Evolutionary conservation across 2,888 invertebrate genomes (phyloP), one percentile per base, ranked within the genome.

Genomic region (Megalurothrips usitatus): DNA sequence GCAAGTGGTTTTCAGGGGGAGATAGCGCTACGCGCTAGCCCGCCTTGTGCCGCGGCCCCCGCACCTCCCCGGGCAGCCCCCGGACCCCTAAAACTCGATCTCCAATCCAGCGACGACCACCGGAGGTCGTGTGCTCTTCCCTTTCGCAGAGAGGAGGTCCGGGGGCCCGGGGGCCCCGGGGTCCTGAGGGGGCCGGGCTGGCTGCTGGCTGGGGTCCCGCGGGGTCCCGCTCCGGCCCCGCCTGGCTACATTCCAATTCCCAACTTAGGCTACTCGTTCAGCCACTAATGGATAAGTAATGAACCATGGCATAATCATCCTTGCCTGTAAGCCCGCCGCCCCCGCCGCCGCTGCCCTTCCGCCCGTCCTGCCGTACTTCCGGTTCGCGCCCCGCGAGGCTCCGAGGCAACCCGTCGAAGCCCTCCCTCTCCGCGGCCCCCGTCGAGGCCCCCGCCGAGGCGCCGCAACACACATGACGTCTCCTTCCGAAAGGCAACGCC

Each of bases 241-340:
- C 19, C 68, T 68, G 68, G 68, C 68, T 68, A 68, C 68, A 68
- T 68, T 68, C 68, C 68, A 68, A 68, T 68, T 68, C 68, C 68
- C 68, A 68, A 68, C 68, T 68, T 68, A 23, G 68, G 68, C 68
- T 68, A 68, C 68, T 68, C 68, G 68, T 68, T 68, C 68, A 23
- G 26, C 68, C 68, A 68, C 68, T 68, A 68, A 68, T 68, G 68
- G 68, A 68, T 68, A 68, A 68, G 68, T 68, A 68, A 68, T 68
- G 68, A 68, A 68, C 68, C 68, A 68, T 68, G 26, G 68, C 68
- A 68, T 68, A 68, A 68, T 68, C 68, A 58, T 58, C 58, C 58
- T 58, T 19, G 34, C 58, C 58, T 58, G 17, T 58, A 6, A 58
- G 58, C 58, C 23, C 68, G 3, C 68, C 68, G n/a, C 68, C 6